Conservation (phyloP, 92 coral and sea anemone species). For the Palythoa grandis region DNA sequence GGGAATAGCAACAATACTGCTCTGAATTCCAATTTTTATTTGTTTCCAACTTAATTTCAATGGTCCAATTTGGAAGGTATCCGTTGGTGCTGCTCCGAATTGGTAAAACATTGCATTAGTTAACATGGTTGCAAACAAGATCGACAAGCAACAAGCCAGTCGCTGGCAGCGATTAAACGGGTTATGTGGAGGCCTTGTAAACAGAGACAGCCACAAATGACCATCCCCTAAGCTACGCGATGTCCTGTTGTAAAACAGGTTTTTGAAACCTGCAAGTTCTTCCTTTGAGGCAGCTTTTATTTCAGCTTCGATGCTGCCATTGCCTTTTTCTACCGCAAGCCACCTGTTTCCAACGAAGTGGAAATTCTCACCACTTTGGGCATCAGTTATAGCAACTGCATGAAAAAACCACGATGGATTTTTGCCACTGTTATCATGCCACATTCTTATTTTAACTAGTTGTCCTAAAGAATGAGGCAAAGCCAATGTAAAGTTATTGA, state of each 20-base stretch:
- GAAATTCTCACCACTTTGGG: conserved; percentile 51
- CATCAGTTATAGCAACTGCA: conserved; percentile 64
- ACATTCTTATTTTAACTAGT: conserved; percentile 65
- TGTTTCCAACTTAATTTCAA: conserved; percentile 80
- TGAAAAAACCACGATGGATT: conserved; percentile 85
- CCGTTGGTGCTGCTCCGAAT: conserved; percentile 78
- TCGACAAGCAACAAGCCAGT: conserved; percentile 78
- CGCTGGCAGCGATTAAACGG: conserved; percentile 88
- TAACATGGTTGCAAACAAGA: conserved; percentile 86
- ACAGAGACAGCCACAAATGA: conserved; percentile 84
- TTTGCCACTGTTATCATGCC: conserved; percentile 86
- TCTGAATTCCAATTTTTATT: conserved; percentile 89
- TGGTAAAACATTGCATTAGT: conserved; percentile 95
- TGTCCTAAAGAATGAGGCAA: conserved; percentile 68
- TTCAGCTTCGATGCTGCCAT: conserved; percentile 73
- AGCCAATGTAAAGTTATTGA: conserved; percentile 76
- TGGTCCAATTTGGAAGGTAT: conserved; percentile 83
- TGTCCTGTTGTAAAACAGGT: conserved; percentile 73
- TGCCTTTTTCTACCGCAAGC: conserved; percentile 85
- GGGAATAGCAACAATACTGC: conserved; percentile 88
- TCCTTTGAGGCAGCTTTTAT: conserved; percentile 69
- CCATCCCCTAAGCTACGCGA: conserved; percentile 80
- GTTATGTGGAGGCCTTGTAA: conserved; percentile 85
- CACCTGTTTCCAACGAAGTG: conserved; percentile 82
- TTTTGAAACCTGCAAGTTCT: conserved; percentile 78